A percentile compares a stretch with the other conserved stretches of the same genome.
phyloP scores from a whole-genome alignment of 2,797 vertebrate genomes.

The Hypotaenidia philippensis region DNA sequence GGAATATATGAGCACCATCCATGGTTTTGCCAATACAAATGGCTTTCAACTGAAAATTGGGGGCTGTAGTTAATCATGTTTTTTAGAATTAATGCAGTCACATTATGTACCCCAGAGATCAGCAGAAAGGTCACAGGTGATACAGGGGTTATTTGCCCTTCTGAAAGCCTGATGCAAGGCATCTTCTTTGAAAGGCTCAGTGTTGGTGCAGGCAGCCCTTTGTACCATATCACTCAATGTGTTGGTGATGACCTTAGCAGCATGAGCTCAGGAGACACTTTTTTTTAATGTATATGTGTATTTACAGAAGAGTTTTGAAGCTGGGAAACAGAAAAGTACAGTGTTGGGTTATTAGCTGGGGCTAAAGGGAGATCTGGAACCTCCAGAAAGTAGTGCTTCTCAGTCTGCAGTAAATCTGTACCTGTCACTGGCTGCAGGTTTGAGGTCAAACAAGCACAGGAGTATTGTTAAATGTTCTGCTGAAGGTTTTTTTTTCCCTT shows the following conservation, averaged over 20 bases:
- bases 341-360: not conserved
- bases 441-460: not conserved
- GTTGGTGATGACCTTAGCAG: not conserved
- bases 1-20: not conserved
- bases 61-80: not conserved
- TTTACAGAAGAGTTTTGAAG: not conserved
- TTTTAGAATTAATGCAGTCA: not conserved
- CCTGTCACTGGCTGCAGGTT: not conserved
- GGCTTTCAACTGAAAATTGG: not conserved
- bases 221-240: not conserved
- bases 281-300: not conserved
- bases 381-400: not conserved
- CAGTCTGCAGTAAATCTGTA: not conserved
- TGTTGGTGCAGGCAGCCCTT: not conserved
- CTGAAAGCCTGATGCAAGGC: not conserved
- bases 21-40: not conserved
- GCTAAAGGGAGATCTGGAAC: not conserved
- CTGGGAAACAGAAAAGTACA: not conserved
- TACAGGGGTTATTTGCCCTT: not conserved
- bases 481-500: not conserved
- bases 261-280: not conserved
- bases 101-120: not conserved
- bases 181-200: not conserved
- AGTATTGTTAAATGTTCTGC: not conserved
- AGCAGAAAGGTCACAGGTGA: not conserved